Percentiles rank a stretch among this genome's conserved stretches.
Evolutionary conservation across 2,888 invertebrate species (phyloP).

Genomic region (Apodemia mormo): DNA sequence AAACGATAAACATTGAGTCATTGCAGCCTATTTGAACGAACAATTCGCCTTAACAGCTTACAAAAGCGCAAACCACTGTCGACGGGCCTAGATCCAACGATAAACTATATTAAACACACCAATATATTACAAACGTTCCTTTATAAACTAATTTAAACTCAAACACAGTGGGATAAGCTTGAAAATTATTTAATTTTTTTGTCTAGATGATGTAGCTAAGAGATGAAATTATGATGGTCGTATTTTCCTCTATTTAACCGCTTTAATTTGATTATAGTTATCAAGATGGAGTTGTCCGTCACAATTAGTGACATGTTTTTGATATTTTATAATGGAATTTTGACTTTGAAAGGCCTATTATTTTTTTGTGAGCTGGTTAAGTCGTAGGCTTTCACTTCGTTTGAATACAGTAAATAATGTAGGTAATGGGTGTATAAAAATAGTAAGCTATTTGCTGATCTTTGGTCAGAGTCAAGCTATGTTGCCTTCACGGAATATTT

Average conservation of each 20-base stretch:
- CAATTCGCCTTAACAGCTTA: conserved; percentile 50
- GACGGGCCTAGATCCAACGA: conserved; percentile 51
- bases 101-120: conserved; percentile 41
- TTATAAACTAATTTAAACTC: conserved; percentile 18
- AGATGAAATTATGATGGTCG: conserved; percentile 10
- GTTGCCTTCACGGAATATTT: too few relatives aligned
- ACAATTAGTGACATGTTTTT: conserved; percentile 63
- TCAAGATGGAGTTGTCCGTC: conserved; percentile 75
- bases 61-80: conserved; percentile 56
- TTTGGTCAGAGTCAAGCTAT: too few relatives aligned
- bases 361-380: background rate
- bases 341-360: background rate
- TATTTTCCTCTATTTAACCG: conserved; percentile 42
- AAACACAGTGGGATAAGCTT: conserved; percentile 26
- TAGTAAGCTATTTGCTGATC: too few relatives aligned
- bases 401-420: too few relatives aligned
- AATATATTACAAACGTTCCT: conserved; percentile 22
- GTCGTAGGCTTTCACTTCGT: too few relatives aligned
- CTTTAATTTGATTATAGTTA: conserved; percentile 67
- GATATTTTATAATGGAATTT: conserved; percentile 43
- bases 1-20: conserved; percentile 31
- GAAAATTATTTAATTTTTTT: conserved; percentile 17
- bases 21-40: conserved; percentile 54
- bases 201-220: background rate
- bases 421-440: too few relatives aligned